Percentiles rank a stretch among this genome's conserved stretches.
phyloP scores from a whole-genome alignment of 92 coral and sea anemone genomes.

The Nematostella vectensis region DNA sequence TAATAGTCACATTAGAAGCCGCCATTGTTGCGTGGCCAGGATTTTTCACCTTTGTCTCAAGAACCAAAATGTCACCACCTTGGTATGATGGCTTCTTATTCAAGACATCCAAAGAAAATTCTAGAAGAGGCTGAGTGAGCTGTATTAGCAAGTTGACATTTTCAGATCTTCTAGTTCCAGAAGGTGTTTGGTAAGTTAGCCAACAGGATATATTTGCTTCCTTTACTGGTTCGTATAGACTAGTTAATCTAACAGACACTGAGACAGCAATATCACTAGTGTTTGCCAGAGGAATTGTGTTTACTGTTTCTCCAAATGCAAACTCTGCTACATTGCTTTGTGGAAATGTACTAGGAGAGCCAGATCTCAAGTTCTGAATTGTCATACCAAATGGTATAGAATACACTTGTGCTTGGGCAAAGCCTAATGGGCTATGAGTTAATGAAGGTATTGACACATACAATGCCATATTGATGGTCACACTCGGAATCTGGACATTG shows the following conservation, averaged over 20 bases:
- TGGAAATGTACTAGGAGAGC: conserved; percentile 21
- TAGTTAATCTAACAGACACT: conserved; percentile 23
- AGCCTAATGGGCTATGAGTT: conserved; percentile 40
- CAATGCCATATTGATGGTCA: conserved; percentile 54
- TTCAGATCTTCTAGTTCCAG: conserved; percentile 20
- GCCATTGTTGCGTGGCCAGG: conserved; percentile 52
- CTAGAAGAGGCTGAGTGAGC: conserved; percentile 69
- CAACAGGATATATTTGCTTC: conserved; percentile 42
- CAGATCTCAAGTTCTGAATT: too few species aligned
- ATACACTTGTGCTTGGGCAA: conserved; percentile 33
- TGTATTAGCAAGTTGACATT: conserved; percentile 25
- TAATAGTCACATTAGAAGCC: conserved; percentile 31
- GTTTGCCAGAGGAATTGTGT: conserved; percentile 17
- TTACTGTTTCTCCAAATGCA: conserved; percentile 43
- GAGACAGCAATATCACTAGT: conserved; percentile 11
- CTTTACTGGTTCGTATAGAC: too few species aligned
- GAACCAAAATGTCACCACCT: conserved; percentile 32
- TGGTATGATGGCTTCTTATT: conserved; percentile 31
- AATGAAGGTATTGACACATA: conserved; percentile 43
- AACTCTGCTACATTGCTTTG: conserved; percentile 46
- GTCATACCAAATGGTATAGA: conserved; percentile 41
- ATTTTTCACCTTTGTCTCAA: conserved; percentile 39
- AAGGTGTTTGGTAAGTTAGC: conserved; percentile 39
- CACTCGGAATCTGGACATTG: conserved; percentile 51
- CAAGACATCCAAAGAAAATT: conserved; percentile 8